Percentiles rank a stretch among this genome's conserved stretches.
Conservation (phyloP, 2,797 vertebrate species). For the Anniella stebbinsi region DNA sequence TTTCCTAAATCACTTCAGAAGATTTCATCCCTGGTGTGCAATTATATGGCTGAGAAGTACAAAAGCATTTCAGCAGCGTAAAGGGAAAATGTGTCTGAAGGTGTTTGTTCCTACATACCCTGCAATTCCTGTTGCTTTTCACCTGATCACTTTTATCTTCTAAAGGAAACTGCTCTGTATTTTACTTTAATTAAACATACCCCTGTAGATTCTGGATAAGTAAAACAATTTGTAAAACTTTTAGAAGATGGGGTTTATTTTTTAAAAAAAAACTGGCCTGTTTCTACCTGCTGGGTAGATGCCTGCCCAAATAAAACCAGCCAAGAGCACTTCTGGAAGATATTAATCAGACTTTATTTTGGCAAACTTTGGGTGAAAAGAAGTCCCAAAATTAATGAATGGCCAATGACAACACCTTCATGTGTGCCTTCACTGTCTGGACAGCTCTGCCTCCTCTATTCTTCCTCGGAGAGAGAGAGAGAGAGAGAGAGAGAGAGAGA, state of each 20-base stretch:
- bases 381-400: not conserved
- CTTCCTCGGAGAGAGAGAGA: too few species aligned
- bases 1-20: conserved; percentile 26
- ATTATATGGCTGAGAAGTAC: not conserved
- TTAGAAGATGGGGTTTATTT: not conserved
- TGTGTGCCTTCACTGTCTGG: not conserved
- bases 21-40: not conserved
- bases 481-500: too few species aligned
- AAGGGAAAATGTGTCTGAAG: not conserved
- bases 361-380: not conserved
- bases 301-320: not conserved
- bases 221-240: not conserved
- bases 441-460: not conserved
- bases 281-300: not conserved
- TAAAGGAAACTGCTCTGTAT: conserved; percentile 18
- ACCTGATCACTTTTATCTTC: conserved; percentile 24
- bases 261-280: not conserved
- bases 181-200: not conserved
- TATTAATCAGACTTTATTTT: not conserved
- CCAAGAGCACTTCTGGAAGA: not conserved
- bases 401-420: not conserved
- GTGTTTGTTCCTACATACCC: not conserved
- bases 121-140: conserved; percentile 14
- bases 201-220: not conserved
- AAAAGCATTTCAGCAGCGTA: not conserved